Evolutionary conservation across 2,797 vertebrate species (phyloP), one percentile per base, ranked within the genome.

Genomic region (Amblyopsis hoosieri): DNA sequence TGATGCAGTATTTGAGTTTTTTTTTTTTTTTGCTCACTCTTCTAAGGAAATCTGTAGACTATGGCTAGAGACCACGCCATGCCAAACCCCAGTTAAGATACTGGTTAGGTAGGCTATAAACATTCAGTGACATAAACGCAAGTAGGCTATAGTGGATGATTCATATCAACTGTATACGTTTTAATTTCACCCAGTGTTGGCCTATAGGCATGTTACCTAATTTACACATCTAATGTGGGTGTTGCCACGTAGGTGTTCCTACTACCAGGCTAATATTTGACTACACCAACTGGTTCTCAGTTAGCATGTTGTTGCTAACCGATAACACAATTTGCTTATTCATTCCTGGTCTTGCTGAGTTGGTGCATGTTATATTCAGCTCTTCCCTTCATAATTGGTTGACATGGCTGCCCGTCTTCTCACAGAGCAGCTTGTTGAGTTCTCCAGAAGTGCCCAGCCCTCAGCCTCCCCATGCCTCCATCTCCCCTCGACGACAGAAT

Each of bases 401-500:
- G 52, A 29, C 65, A 15, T 51, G 54, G 65, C 33, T 17, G 15
- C 64, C 46, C 56, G n/a, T 56, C 58, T 75, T 50, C 48, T 76
- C 59, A 50, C 92, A 97, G 96, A 93, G 88, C 77, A 72, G 80
- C 83, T 91, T 92, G 91, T 92, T 91, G 93, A 94, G 89, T 98
- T 97, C 94, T 95, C 93, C 89, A 65, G 93, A 93, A 90, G 81
- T 82, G 88, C 93, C 91, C 92, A 92, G 91, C 91, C 85, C 87
- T 95, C 96, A 91, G 96, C 94, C 91, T 97, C 95, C 95, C 94
- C 95, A 99, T 99, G 98, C 97, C 98, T 98, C 98, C 98, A 58
- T 95, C 97, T 95, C 97, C 98, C 89, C 94, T 99, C 83, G 97
- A 99, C 94, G 95, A 97, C 95, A 97, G 96, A 95, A 95, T 99